Evolutionary conservation across 1,140 invertebrate genomes (phyloP).

Genomic region (Anagrus nilaparvatae): DNA sequence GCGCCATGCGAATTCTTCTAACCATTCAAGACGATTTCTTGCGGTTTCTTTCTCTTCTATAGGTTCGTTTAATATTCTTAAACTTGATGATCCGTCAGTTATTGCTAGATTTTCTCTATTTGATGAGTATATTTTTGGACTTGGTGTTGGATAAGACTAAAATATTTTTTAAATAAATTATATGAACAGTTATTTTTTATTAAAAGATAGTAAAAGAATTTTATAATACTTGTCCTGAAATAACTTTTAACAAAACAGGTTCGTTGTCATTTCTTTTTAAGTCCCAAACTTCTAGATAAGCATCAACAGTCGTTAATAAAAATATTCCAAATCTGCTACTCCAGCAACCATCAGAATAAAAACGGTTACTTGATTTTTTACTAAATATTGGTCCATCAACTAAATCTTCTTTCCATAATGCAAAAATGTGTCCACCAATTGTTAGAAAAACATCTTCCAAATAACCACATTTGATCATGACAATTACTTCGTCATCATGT

Average conservation of each 20-base stretch:
- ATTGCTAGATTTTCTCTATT: too few relatives aligned
- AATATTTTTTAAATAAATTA: too few relatives aligned
- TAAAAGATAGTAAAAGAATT: too few relatives aligned
- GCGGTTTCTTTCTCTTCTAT: constrained; percentile 6
- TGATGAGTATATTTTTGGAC: too few relatives aligned
- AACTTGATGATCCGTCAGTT: constrained; percentile 9
- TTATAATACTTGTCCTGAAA: constrained; percentile 17
- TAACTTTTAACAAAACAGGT: constrained; percentile 21
- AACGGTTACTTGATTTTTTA: constrained; percentile 34
- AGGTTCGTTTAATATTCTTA: constrained; percentile 21
- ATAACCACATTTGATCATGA: constrained; percentile 45
- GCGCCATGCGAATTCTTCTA: constrained; percentile 27
- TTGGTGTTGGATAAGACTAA: too few relatives aligned
- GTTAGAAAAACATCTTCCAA: constrained; percentile 46
- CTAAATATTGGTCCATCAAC: constrained; percentile 42
- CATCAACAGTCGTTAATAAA: constrained; percentile 38
- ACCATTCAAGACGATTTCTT: constrained; percentile 30
- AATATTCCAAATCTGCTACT: constrained; percentile 39
- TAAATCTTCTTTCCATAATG: constrained; percentile 47
- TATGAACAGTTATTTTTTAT: too few relatives aligned
- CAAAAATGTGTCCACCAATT: constrained; percentile 48
- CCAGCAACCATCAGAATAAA: constrained; percentile 46
- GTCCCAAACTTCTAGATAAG: constrained; percentile 48
- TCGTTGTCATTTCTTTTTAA: constrained; percentile 22
- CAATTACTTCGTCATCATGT: constrained; percentile 55